These are phyloP conservation scores for Ceratosolen fusciceps DNA, from an alignment of 1,140 invertebrate genomes.

Conservation along the genomic window DNA sequence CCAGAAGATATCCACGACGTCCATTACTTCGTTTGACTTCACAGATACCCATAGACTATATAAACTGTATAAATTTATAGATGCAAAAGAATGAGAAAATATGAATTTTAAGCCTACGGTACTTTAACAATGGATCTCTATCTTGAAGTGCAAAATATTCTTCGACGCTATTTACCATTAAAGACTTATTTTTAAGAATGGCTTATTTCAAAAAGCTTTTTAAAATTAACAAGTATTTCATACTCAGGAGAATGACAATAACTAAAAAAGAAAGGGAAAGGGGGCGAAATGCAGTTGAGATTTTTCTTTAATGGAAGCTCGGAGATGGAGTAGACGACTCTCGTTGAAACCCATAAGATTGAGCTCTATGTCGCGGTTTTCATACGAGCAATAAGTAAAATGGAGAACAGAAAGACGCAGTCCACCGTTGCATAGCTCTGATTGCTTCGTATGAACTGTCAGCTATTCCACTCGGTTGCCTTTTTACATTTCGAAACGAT, in stretches of 20 bases:
- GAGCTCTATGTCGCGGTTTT: neutral
- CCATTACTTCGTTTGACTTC: neutral
- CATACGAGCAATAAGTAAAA: neutral
- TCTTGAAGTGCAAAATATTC: neutral
- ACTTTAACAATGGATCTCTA: neutral
- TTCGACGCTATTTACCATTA: neutral
- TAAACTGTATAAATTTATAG: neutral
- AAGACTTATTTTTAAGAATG: neutral
- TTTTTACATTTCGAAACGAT: slow-evolving; percentile 8
- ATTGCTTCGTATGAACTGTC: slow-evolving; percentile 8
- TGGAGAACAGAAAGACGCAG: neutral
- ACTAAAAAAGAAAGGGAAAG: slow-evolving; percentile 13
- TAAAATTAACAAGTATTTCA: neutral
- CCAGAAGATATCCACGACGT: neutral
- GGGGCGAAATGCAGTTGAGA: too few relatives aligned
- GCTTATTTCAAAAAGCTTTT: slow-evolving; percentile 1
- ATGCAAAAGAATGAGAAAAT: neutral
- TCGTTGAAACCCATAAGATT: neutral
- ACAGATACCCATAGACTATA: neutral
- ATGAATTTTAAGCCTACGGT: neutral
- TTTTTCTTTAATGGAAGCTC: slow-evolving; percentile 17
- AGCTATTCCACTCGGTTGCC: slow-evolving; percentile 25
- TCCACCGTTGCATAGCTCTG: neutral
- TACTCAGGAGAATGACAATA: too few relatives aligned
- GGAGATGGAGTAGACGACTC: neutral